These are phyloP conservation scores for Porites rus DNA, from an alignment of 92 coral and sea anemone species.

Conservation along the genomic window DNA sequence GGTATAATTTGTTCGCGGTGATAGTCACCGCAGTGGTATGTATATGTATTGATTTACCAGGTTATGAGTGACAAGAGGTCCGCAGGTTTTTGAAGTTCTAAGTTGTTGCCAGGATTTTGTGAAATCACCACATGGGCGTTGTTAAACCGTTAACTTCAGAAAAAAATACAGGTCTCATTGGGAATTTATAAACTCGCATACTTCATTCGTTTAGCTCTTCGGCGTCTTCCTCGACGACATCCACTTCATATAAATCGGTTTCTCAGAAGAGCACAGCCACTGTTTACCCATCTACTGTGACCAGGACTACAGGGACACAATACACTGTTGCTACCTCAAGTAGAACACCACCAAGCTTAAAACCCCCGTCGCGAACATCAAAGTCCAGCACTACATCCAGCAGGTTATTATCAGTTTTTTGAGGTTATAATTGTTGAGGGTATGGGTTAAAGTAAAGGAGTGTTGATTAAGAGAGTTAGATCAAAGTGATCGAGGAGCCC, in stretches of 20 bases:
- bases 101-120: background rate
- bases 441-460: background rate
- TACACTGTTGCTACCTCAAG: constrained; percentile 24
- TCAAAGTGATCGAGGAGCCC: background rate
- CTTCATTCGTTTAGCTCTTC: background rate
- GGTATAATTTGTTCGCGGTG: background rate
- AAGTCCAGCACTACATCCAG: background rate
- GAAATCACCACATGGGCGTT: background rate
- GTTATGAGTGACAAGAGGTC: too few relatives aligned
- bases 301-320: constrained; percentile 27
- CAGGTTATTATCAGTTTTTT: background rate
- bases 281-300: constrained; percentile 26
- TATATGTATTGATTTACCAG: background rate
- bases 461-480: background rate
- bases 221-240: background rate
- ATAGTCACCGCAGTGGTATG: background rate
- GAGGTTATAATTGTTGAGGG: background rate
- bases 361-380: constrained; percentile 26
- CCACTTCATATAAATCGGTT: constrained; percentile 4
- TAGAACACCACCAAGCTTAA: constrained; percentile 29
- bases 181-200: background rate
- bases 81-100: too few relatives aligned
- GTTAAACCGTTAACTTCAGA: background rate
- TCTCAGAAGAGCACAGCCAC: constrained; percentile 30
- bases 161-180: background rate